Percentiles rank a stretch among this genome's conserved stretches.
Evolutionary conservation across 2,888 invertebrate species (phyloP).

Genomic region (Hirtodrosophila cameraria): DNA sequence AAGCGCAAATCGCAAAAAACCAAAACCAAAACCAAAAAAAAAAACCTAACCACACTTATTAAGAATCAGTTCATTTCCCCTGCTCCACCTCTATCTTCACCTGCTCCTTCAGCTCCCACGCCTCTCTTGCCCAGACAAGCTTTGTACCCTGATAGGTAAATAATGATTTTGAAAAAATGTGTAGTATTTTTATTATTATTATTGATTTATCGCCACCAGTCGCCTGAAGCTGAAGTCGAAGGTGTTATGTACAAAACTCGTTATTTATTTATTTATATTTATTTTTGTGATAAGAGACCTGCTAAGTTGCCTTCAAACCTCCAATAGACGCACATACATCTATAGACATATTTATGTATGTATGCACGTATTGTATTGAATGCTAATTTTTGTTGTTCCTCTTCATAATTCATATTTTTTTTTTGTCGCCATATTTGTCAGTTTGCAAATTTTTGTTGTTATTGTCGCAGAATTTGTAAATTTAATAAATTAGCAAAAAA

Average conservation of each 20-base stretch:
- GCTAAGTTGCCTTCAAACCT: constrained; percentile 17
- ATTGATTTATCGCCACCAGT: constrained; percentile 74
- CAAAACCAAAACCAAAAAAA: no score
- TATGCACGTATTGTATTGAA: constrained; percentile 38
- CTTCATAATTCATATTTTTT: constrained; percentile 44
- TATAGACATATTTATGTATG: no score
- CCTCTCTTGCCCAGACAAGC: constrained; percentile 19
- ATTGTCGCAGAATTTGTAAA: constrained; percentile 68
- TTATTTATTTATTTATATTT: constrained; percentile 79
- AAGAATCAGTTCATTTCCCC: constrained; percentile 31
- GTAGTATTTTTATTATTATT: no score
- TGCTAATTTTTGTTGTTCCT: constrained; percentile 62
- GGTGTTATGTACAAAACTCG: constrained; percentile 71
- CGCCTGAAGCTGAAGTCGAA: constrained; percentile 47
- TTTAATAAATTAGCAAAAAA: constrained; percentile 78
- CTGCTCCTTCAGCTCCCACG: background rate
- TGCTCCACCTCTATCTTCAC: no score
- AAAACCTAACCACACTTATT: constrained; percentile 70
- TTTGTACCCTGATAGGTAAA: constrained; percentile 56
- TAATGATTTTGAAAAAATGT: constrained; percentile 60
- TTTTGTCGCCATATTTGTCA: constrained; percentile 54
- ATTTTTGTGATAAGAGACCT: constrained; percentile 72
- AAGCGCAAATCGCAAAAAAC: constrained; percentile 59
- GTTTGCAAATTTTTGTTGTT: constrained; percentile 66
- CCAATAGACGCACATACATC: constrained; percentile 10